Conservation (phyloP, 2,797 vertebrate genomes). For the Propithecus deckenii region DNA sequence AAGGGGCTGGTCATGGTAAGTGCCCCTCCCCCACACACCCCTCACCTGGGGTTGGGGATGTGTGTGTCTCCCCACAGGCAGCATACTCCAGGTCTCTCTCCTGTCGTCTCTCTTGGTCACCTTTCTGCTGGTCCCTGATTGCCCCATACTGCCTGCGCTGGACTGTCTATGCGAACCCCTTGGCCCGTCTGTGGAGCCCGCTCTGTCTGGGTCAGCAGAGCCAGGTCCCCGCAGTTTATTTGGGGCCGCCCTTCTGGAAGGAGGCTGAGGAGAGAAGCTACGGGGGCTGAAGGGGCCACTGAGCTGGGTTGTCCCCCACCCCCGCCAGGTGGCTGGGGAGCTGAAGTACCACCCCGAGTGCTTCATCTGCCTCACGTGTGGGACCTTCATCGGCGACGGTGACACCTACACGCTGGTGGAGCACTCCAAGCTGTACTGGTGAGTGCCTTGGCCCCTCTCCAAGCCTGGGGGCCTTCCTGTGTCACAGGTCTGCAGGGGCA, state of each 20-base stretch:
- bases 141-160: background rate
- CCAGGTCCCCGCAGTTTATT: background rate
- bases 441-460: constrained; percentile 56
- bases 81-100: background rate
- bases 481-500: accelerated
- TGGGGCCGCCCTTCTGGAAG: background rate
- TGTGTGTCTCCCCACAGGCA: background rate
- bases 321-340: constrained; percentile 94
- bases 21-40: accelerated
- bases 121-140: background rate
- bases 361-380: constrained; percentile 95
- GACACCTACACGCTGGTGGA: constrained; percentile 98
- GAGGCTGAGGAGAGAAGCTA: background rate
- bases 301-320: background rate
- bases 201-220: background rate
- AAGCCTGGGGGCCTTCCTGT: background rate
- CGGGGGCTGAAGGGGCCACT: background rate
- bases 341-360: constrained; percentile 99
- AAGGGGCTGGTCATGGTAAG: constrained; percentile 99
- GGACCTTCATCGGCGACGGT: constrained; percentile 95
- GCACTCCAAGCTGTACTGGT: constrained; percentile 99
- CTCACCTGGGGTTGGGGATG: no score
- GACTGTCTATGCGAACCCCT: background rate
- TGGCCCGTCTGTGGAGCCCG: background rate
- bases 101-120: background rate